These are phyloP conservation scores for Grammomys dolichurus DNA, from an alignment of 2,113 vertebrate genomes.

Conservation along the genomic window DNA sequence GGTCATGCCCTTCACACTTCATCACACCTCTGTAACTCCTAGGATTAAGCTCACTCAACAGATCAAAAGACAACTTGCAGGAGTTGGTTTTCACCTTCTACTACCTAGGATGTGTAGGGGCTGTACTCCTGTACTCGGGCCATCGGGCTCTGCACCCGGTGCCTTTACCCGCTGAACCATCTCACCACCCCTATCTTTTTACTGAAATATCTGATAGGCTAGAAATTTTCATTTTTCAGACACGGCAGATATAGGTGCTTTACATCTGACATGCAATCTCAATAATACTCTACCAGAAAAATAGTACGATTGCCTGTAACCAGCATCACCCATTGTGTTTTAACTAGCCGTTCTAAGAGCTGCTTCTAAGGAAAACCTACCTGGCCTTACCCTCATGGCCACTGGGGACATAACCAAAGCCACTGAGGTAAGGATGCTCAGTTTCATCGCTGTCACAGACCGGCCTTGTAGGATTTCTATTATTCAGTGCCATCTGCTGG, in stretches of 20 bases:
- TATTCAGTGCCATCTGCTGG: constrained; percentile 72
- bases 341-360: background rate
- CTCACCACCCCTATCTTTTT: background rate
- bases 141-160: background rate
- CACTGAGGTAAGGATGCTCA: constrained; percentile 33
- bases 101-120: background rate
- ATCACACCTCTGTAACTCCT: background rate
- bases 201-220: background rate
- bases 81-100: background rate
- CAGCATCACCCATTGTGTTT: background rate
- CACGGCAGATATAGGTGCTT: background rate
- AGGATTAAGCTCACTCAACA: background rate
- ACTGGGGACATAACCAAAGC: background rate
- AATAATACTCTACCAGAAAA: background rate
- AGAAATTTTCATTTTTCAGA: constrained; percentile 34
- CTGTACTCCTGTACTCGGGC: too few relatives aligned
- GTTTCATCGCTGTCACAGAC: constrained; percentile 12
- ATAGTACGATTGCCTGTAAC: background rate
- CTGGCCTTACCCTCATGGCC: background rate
- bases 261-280: background rate
- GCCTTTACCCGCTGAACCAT: too few relatives aligned
- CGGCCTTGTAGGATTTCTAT: constrained; percentile 55
- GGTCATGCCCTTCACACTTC: background rate
- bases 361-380: background rate
- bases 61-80: background rate